Base-by-base conservation (phyloP, 1,140 invertebrate species). In the Zaprionus camerounensis region DNA sequence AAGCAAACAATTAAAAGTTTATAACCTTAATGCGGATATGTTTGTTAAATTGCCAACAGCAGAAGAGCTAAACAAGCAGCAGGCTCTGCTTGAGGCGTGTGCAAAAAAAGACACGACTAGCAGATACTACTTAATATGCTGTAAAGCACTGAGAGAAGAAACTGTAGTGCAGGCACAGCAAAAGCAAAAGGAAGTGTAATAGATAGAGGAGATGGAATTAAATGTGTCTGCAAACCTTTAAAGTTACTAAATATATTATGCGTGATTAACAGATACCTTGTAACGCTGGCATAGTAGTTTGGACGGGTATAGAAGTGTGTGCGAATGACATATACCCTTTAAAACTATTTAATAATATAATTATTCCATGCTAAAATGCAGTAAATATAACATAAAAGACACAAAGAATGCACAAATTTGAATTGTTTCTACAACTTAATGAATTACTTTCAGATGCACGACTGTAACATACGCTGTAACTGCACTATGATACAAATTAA, bases 1-100 rank as follows among this genome's bases (percentile, higher is more conserved):
- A 90, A 90, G 85, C 85, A 91, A 88, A 90, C 85, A 90, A 90
- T 90, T 90, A 90, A 90, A 90, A 90, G 85, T 90, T 90, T 90
- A 80, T 90, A 90, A 90, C 86, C 85, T 84, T 90, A 90, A 90
- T 90, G 85, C 85, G 85, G 85, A 90, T 90, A 90, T 90, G 85
- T 90, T 90, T 90, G 85, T 90, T 90, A 90, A 90, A 90, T 90
- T 90, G 85, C 85, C 84, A 84, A 81, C 81, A 78, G 72, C 62
- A 79, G 70, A 44, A 81, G 64, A 17, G 63, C 71, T 46, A 61
- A 64, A 55, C n/a, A 65, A 51, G 58, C 44, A 64, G 44, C 67
- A 59, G 41, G 41, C 49, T 64, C 44, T 55, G 66, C 24, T 44
- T 36, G 20, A 57, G 41, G 36, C 12, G n/a, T 13, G n/a, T 7